A percentile compares a stretch with the other conserved stretches of the same genome.
Conservation (phyloP, 2,888 invertebrate species). For the Axea sp. region DNA sequence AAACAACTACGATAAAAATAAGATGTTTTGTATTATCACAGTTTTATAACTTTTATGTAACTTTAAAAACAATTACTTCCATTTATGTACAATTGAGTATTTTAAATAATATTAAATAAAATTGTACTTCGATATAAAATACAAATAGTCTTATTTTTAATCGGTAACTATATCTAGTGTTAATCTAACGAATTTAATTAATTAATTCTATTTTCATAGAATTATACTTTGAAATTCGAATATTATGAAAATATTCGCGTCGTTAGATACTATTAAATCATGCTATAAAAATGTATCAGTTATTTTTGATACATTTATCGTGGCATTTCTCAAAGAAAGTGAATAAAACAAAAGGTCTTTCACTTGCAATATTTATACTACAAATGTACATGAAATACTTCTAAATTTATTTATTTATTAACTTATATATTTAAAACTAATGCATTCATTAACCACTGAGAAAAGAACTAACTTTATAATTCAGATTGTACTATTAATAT, state of each 20-base stretch:
- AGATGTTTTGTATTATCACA: slow-evolving; percentile 5
- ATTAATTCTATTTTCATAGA: slow-evolving; percentile 12
- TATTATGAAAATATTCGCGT: slow-evolving; percentile 11
- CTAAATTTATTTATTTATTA: too few species aligned
- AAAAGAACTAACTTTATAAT: too few species aligned
- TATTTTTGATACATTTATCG: slow-evolving; percentile 6
- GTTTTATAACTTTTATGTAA: slow-evolving; percentile 10
- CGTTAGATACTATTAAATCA: slow-evolving; percentile 13
- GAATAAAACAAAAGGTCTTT: slow-evolving; percentile 24
- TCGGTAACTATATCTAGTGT: background rate
- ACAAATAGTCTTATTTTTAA: slow-evolving; percentile 6
- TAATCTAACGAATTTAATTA: slow-evolving; percentile 2
- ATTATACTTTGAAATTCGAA: slow-evolving; percentile 2
- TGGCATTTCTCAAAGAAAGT: slow-evolving; percentile 16
- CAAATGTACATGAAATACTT: too few species aligned
- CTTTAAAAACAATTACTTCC: slow-evolving; percentile 6
- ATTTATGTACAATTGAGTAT: too few species aligned
- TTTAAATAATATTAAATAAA: too few species aligned
- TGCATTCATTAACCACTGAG: too few species aligned
- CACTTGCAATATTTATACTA: slow-evolving; percentile 21
- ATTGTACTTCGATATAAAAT: background rate
- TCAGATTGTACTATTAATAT: too few species aligned
- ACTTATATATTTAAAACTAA: too few species aligned
- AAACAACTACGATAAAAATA: background rate
- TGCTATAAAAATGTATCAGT: slow-evolving; percentile 1